Conservation (phyloP, 2,888 invertebrate genomes). For the Tetranychus piercei region DNA sequence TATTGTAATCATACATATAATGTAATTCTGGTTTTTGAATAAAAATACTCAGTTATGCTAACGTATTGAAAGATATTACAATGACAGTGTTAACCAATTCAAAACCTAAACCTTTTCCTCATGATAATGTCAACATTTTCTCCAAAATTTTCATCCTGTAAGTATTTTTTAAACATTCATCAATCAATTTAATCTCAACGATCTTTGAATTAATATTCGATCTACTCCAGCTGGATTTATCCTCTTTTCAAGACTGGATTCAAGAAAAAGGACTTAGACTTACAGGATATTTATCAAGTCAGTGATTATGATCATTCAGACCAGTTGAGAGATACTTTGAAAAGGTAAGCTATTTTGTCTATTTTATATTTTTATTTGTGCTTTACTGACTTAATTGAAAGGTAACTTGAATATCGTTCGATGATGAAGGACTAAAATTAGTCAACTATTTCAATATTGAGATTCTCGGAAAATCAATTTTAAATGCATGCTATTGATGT, state of each 20-base stretch:
- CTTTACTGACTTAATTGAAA: too few species aligned
- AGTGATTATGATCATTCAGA: constrained; percentile 49
- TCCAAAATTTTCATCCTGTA: not conserved
- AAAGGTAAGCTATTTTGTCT: not conserved
- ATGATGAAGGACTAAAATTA: not conserved
- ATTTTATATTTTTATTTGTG: not conserved
- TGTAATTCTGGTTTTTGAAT: too few species aligned
- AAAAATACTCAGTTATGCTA: too few species aligned
- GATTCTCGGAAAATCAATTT: too few species aligned
- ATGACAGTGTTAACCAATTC: too few species aligned
- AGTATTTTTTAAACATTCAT: not conserved
- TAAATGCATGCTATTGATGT: too few species aligned
- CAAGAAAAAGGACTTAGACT: constrained; percentile 45
- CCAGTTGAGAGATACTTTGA: constrained; percentile 45
- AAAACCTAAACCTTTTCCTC: not conserved
- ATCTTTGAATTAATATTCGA: not conserved
- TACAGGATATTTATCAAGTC: constrained; percentile 53
- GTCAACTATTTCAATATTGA: too few species aligned
- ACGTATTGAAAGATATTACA: too few species aligned
- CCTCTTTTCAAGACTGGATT: constrained; percentile 56
- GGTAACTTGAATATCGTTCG: too few species aligned
- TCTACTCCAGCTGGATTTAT: constrained; percentile 51
- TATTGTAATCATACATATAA: too few species aligned
- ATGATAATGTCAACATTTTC: not conserved
- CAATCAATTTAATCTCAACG: not conserved